Evolutionary conservation across 1,140 invertebrate genomes (phyloP).

Genomic region (Chlorops oryzae): DNA sequence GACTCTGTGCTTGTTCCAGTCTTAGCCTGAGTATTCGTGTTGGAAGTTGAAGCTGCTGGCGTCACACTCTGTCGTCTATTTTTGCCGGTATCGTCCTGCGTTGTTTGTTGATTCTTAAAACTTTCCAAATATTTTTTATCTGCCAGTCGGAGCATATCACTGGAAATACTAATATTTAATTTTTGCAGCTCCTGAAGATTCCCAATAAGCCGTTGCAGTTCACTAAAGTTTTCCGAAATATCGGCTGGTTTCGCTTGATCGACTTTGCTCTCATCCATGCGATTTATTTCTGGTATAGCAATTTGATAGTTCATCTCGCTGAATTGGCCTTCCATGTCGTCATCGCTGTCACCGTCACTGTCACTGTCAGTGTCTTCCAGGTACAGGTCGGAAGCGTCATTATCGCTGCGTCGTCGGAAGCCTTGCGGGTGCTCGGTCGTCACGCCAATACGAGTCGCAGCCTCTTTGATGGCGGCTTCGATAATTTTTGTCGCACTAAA

Average conservation of each 20-base stretch:
- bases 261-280: not conserved
- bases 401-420: constrained; percentile 34
- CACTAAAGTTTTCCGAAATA: constrained; percentile 20
- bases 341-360: constrained; percentile 18
- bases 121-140: constrained; percentile 34
- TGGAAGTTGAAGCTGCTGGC: constrained; percentile 9
- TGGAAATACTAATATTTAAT: constrained; percentile 46
- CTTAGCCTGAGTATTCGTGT: too few species aligned
- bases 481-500: constrained; percentile 44
- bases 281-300: constrained; percentile 27
- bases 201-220: constrained; percentile 43
- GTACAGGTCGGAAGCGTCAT: not conserved
- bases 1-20: too few species aligned
- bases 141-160: constrained; percentile 25
- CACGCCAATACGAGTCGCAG: constrained; percentile 39
- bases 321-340: constrained; percentile 40
- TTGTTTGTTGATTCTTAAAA: constrained; percentile 17
- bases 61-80: constrained; percentile 27
- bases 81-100: constrained; percentile 23
- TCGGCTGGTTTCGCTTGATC: not conserved
- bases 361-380: not conserved
- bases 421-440: constrained; percentile 31
- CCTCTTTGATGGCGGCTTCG: constrained; percentile 39
- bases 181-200: constrained; percentile 43
- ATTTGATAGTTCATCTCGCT: constrained; percentile 42